Evolutionary conservation across 2,113 vertebrate genomes (phyloP), one percentile per base, ranked within the genome.

Genomic region (Megaleporinus macrocephalus): DNA sequence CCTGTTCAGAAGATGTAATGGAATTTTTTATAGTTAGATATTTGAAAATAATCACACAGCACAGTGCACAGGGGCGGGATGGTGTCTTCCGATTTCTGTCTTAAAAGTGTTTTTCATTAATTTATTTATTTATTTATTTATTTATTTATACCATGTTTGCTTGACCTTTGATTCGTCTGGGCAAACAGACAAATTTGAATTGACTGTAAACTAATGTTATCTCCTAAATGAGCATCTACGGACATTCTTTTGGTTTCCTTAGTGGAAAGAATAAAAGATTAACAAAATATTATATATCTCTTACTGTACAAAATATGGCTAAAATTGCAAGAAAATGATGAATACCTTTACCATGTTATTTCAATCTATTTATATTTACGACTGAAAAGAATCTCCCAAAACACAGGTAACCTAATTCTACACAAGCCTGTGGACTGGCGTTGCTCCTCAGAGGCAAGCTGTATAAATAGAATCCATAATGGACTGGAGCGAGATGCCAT

Each of bases 401-500:
- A 90, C 89, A 90, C 89, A 91, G 90, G 90, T 94, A 94, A 94
- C 93, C 94, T 93, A 93, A 92, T 94, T 95, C 92, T 90, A 90
- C 91, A 89, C 87, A 88, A 91, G 91, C 87, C 89, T 90, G 91
- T 89, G 92, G 80, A 92, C 90, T 91, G 89, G 89, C 87, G 90
- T 89, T 91, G 91, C 91, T 92, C 94, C 92, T 92, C 89, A 91
- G 92, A 91, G 92, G 89, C 88, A 88, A 82, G 82, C 90, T 88
- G 90, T 94, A 94, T 94, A 94, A 94, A 94, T 94, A 94, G 93
- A 92, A 91, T 90, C 91, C 87, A 92, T 94, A 94, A 94, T 94
- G 93, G 91, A 92, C 93, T 30, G 81, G 87, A 89, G 89, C 92
- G 91, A 91, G 92, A 93, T 91, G 92, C 92, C 89, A 94, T 94